A percentile compares a stretch with the other conserved stretches of the same genome.
Evolutionary conservation across 2,797 vertebrate species (phyloP).

Genomic region (Erethizon dorsatum): DNA sequence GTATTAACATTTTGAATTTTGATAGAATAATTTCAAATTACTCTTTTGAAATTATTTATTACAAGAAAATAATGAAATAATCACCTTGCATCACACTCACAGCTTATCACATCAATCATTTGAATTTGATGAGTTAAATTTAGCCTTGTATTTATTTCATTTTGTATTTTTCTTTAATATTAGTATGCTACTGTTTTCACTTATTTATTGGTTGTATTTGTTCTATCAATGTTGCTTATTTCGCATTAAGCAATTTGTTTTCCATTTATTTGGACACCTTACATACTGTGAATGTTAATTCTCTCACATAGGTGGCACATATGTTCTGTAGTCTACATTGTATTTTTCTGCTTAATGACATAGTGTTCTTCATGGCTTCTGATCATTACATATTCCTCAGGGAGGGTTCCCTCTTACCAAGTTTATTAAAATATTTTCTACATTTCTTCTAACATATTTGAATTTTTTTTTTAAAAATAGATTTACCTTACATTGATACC

Average conservation of each 20-base stretch:
- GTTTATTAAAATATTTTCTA: neutral
- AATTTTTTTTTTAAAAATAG: neutral
- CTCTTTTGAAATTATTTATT: neutral
- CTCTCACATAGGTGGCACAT: neutral
- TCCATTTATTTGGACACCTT: neutral
- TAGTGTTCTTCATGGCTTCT: neutral
- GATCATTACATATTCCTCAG: neutral
- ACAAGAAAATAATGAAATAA: neutral
- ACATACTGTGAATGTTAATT: neutral
- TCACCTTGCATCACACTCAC: neutral
- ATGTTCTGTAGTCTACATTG: neutral
- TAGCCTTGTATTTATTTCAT: neutral
- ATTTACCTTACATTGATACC: neutral
- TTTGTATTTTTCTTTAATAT: conserved; percentile 6
- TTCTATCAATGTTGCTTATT: neutral
- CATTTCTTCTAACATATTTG: conserved; percentile 38
- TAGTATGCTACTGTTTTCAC: neutral
- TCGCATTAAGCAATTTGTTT: neutral
- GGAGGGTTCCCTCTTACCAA: neutral
- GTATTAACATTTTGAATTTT: conserved; percentile 40
- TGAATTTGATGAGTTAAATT: neutral
- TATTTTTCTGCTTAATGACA: neutral
- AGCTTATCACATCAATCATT: neutral
- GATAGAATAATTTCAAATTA: neutral
- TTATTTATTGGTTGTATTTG: neutral